Percentiles rank a stretch among this genome's conserved stretches.
phyloP scores from a whole-genome alignment of 2,113 vertebrate genomes.

The Poeciliopsis occidentalis region DNA sequence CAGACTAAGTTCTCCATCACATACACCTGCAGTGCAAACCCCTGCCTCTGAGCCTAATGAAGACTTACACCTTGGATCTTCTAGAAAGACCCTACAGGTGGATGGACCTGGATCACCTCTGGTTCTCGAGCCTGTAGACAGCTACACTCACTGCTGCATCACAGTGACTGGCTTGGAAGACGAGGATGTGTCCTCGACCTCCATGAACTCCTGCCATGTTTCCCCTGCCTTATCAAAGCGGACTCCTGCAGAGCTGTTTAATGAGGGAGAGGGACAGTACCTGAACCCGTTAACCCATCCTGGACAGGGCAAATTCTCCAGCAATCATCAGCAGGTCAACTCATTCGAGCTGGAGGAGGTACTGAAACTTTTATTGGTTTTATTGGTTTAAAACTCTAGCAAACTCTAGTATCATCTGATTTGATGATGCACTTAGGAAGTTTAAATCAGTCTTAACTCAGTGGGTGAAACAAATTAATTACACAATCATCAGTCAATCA shows the following conservation, averaged over 20 bases:
- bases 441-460: neutral
- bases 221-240: neutral
- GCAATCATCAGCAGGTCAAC: constrained; percentile 61
- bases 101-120: constrained; percentile 9
- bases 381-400: no score
- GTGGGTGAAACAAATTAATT: neutral
- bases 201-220: constrained; percentile 8
- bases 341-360: constrained; percentile 84
- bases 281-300: constrained; percentile 45
- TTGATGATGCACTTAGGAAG: neutral
- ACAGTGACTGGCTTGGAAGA: constrained; percentile 73
- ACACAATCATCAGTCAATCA: neutral
- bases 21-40: neutral
- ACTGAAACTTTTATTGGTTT: constrained; percentile 6
- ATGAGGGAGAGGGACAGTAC: constrained; percentile 9
- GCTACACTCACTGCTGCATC: constrained; percentile 59
- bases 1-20: constrained; percentile 4
- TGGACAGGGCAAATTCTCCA: constrained; percentile 21
- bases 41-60: neutral
- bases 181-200: constrained; percentile 12
- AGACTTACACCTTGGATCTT: neutral
- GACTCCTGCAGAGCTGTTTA: constrained; percentile 4
- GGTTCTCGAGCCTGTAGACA: neutral
- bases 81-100: neutral
- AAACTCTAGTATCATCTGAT: neutral